phyloP scores from a whole-genome alignment of 2,113 vertebrate species.

The Cynocephalus volans region DNA sequence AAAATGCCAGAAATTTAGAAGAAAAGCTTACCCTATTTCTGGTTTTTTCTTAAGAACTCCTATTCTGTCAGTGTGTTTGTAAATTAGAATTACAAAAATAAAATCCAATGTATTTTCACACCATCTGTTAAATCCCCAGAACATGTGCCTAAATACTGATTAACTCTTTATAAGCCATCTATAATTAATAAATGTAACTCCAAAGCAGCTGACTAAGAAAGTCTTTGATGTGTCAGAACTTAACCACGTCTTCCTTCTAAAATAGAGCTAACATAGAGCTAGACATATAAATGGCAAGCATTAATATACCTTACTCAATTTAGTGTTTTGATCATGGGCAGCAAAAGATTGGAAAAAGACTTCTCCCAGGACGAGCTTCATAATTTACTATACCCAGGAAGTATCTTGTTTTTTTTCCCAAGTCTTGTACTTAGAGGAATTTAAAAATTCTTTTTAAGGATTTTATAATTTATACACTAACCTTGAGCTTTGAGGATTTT shows the following conservation, averaged over 20 bases:
- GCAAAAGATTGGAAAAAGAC: background rate
- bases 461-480: slow-evolving; percentile 7
- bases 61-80: background rate
- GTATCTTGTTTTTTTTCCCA: background rate
- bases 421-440: slow-evolving; percentile 7
- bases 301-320: background rate
- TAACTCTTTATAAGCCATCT: slow-evolving; percentile 27
- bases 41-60: slow-evolving; percentile 53
- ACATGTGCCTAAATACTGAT: background rate
- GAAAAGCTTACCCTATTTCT: slow-evolving; percentile 38
- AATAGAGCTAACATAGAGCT: background rate
- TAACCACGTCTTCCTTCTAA: slow-evolving; percentile 56
- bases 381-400: background rate
- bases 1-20: slow-evolving; percentile 4
- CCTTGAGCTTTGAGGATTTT: background rate
- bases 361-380: background rate
- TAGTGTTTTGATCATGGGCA: background rate
- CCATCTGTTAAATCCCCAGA: slow-evolving; percentile 22
- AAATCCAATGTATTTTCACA: slow-evolving; percentile 27
- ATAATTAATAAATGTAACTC: background rate
- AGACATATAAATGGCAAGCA: background rate
- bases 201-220: background rate
- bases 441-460: slow-evolving; percentile 34
- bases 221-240: slow-evolving; percentile 19
- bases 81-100: slow-evolving; percentile 48